A percentile compares a stretch with the other conserved stretches of the same genome.
These are phyloP conservation scores for Hippocampus zosterae DNA, from an alignment of 2,113 vertebrate genomes.

Conservation along the genomic window DNA sequence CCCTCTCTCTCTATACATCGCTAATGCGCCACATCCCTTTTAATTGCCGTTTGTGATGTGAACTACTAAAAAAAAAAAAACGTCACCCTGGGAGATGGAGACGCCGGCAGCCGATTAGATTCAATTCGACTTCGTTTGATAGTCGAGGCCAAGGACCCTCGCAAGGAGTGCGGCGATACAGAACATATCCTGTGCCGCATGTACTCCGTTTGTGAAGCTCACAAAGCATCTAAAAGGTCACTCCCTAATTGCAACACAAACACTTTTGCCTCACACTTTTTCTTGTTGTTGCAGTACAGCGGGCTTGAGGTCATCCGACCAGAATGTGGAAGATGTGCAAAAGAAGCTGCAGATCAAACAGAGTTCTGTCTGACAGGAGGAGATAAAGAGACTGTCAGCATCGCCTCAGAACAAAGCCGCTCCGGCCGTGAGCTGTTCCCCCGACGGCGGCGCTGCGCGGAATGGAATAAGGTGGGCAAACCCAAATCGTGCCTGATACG, in stretches of 20 bases:
- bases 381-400: constrained; percentile 69
- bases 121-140: constrained; percentile 28
- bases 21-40: constrained; percentile 66
- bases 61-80: constrained; percentile 46
- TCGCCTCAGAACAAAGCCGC: constrained; percentile 66
- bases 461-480: constrained; percentile 57
- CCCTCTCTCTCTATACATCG: constrained; percentile 47
- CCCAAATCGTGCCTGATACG: constrained; percentile 27
- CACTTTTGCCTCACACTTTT: constrained; percentile 26
- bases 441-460: constrained; percentile 40
- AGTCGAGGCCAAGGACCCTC: constrained; percentile 44
- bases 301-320: constrained; percentile 62
- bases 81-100: constrained; percentile 41
- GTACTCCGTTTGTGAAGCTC: constrained; percentile 3
- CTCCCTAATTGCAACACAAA: constrained; percentile 6
- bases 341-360: constrained; percentile 67
- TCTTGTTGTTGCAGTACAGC: constrained; percentile 10
- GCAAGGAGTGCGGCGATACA: not conserved
- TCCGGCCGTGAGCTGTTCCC: constrained; percentile 57
- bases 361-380: constrained; percentile 65
- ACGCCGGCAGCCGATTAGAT: constrained; percentile 38
- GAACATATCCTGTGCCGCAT: constrained; percentile 7
- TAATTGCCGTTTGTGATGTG: constrained; percentile 74
- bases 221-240: constrained; percentile 2
- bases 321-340: constrained; percentile 45